Evolutionary conservation across 1,140 invertebrate species (phyloP).

Genomic region (Meteorus sp.): DNA sequence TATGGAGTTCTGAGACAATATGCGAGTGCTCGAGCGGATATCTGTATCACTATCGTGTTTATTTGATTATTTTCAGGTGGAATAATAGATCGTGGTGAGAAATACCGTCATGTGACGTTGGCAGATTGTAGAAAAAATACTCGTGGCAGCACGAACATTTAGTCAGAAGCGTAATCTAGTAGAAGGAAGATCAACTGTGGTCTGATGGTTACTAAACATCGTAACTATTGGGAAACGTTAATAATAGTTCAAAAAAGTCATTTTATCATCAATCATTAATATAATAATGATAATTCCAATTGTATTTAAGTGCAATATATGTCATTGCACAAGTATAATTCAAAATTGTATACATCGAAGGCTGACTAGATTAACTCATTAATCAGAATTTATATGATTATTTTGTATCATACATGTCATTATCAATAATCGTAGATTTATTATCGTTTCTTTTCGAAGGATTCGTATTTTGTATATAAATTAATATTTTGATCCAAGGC

Average conservation of each 20-base stretch:
- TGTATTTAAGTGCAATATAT: constrained; percentile 45
- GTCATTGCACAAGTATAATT: constrained; percentile 58
- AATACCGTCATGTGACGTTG: constrained; percentile 52
- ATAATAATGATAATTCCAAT: constrained; percentile 35
- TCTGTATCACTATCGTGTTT: constrained; percentile 29
- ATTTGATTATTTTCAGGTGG: constrained; percentile 51
- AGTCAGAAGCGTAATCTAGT: constrained; percentile 45
- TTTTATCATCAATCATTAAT: constrained; percentile 27
- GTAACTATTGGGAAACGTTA: no score
- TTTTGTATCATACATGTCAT: constrained; percentile 23
- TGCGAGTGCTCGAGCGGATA: no score
- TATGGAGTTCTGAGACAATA: no score
- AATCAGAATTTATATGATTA: constrained; percentile 45
- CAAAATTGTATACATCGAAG: constrained; percentile 57
- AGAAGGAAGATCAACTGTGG: background rate
- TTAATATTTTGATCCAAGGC: no score
- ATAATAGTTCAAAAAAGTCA: constrained; percentile 34
- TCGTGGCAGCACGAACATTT: constrained; percentile 55
- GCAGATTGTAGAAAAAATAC: constrained; percentile 49
- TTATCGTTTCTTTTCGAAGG: no score
- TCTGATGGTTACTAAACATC: no score
- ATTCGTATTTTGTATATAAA: no score
- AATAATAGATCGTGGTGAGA: constrained; percentile 53
- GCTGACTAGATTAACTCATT: constrained; percentile 56
- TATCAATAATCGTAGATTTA: no score